Evolutionary conservation across 1,140 invertebrate genomes (phyloP), one percentile per base, ranked within the genome.

Genomic region (Sogatella furcifera): DNA sequence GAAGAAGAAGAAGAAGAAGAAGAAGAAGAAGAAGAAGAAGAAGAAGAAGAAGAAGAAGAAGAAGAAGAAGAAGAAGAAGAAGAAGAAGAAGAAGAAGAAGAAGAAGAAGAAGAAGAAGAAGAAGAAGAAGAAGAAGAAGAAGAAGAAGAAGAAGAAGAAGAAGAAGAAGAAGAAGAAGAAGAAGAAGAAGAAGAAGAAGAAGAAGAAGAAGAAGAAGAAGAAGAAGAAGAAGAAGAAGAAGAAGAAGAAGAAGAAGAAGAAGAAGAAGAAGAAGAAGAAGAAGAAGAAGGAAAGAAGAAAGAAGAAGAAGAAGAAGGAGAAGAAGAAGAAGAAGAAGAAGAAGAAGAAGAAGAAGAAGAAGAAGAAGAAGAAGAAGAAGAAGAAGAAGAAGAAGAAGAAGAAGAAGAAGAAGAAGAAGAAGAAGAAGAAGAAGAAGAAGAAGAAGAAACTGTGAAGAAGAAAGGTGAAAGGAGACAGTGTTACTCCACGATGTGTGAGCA

Each of bases 91-190:
- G 14, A 59, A 57, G 34, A 28, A 31, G 31, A 42, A 52, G 56
- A 28, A 28, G 13, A 52, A 28, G 49, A 24, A 55, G 59, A 22
- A 24, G 13, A 17, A 46, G 46, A 31, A 38, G 42, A 52, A 57
- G 52, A 38, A 56, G 24, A 52, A 52, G 44, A 53, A 52, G 19
- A 55, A 38, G 59, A 38, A 55, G 52, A 46, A 53, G 31, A 31
- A 31, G n/a, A 31, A 34, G 38, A 24, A 21, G 38, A 24, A 55
- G 28, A 55, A 21, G 19, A 31, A 31, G 54, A 31, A 31, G 19
- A 31, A 55, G 28, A 34, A 55, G 19, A 31, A 31, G 13, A 15
- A 31, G 5, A 14, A 28, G 11, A 31, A 22, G 15, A 14, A 24
- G 15, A n/a, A 15, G n/a, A 14, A 14, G 22, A 14, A 14, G 3